Evolutionary conservation across 1,140 invertebrate genomes (phyloP), one percentile per base, ranked within the genome.

Genomic region (Leptopilina boulardi): DNA sequence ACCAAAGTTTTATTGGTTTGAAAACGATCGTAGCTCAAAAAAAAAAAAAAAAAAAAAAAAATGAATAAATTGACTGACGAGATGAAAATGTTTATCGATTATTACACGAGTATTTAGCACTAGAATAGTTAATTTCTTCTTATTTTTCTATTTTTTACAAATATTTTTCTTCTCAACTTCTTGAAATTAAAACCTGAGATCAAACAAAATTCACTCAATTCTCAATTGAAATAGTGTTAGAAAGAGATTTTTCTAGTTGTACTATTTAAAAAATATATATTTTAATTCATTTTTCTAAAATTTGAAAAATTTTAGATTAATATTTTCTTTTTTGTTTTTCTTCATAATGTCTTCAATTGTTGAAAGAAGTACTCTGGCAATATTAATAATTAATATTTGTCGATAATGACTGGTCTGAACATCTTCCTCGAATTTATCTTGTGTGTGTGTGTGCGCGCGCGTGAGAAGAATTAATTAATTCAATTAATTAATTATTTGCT

Each of bases 151-250:
- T 47, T 47, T 47, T 47, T n/a, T 13, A 47, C 4, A n/a, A 47
- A 30, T 30, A 5, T 38, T 38, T 38, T 38, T 38, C 34, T 38
- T 9, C 5, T 38, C 34, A 38, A 38, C 8, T 38, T 38, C 2
- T 4, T 38, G 9, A 38, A 38, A 38, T n/a, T 47, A n/a, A n/a
- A 51, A n/a, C 47, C 18, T n/a, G 1, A 51, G 47, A 51, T 18
- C 47, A 51, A 51, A 51, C 42, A 47, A 47, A 51, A n/a, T 51
- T 51, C 18, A 51, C 47, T 51, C 47, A 51, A 4, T 47, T 38
- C 34, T 38, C 1, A 44, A 44, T 15, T 10, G 10, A 44, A 44
- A 38, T 38, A 38, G 34, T 38, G 34, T 38, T 38, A 44, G 18
- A 5, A 47, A 47, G 2, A 2, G 0, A 18, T 8, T 51, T 51